Evolutionary conservation across 2,888 invertebrate genomes (phyloP).

Genomic region (Stenotaenia linearis): DNA sequence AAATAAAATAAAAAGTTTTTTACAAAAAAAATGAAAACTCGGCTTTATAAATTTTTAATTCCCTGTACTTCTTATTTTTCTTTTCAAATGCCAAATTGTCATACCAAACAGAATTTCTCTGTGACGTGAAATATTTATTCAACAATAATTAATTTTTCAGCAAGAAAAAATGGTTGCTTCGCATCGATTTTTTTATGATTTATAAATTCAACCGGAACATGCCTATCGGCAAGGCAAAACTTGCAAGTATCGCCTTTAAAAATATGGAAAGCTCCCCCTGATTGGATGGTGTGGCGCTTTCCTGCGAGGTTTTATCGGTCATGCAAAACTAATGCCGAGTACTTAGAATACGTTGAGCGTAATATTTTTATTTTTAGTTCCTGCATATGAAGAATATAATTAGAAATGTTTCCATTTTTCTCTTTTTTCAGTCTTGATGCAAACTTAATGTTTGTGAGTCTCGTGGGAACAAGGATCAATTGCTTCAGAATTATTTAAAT

Average conservation of each 20-base stretch:
- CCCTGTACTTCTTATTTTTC: too few species aligned
- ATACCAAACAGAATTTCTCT: too few species aligned
- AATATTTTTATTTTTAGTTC: background rate
- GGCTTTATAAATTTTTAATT: too few species aligned
- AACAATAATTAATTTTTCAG: too few species aligned
- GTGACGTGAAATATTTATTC: too few species aligned
- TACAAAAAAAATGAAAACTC: too few species aligned
- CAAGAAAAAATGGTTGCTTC: too few species aligned
- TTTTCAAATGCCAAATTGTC: too few species aligned
- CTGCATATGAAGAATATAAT: constrained; percentile 17
- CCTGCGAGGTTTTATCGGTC: background rate
- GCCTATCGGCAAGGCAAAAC: background rate
- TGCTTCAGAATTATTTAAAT: background rate
- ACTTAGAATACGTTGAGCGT: background rate
- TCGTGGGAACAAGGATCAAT: background rate
- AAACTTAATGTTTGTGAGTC: background rate
- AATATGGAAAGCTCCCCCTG: background rate
- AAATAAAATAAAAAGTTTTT: too few species aligned
- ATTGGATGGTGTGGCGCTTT: background rate
- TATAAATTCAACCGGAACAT: background rate
- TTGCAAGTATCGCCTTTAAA: background rate
- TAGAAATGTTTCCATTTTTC: background rate
- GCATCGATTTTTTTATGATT: background rate
- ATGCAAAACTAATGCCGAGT: background rate
- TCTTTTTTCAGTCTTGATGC: background rate